A percentile compares a stretch with the other conserved stretches of the same genome.
Evolutionary conservation across 1,140 invertebrate genomes (phyloP).

Genomic region (Eumeta japonica): DNA sequence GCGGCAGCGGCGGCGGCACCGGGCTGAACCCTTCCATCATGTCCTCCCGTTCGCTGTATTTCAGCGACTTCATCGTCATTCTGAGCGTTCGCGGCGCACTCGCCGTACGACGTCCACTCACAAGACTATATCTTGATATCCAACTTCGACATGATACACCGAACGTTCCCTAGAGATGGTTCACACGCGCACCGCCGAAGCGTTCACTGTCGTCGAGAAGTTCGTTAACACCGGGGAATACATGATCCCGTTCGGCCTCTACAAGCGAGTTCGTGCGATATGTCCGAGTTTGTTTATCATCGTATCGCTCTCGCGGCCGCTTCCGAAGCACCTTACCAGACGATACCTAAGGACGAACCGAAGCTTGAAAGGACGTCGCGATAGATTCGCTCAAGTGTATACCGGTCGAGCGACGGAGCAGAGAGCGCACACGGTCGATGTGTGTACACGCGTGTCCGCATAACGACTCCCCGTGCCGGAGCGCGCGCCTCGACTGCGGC

Average conservation of each 20-base stretch:
- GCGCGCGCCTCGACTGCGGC: slow-evolving; percentile 28
- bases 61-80: slow-evolving; percentile 58
- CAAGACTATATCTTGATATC: not conserved
- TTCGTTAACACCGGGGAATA: slow-evolving; percentile 20
- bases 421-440: too few relatives aligned
- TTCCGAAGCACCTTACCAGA: too few relatives aligned
- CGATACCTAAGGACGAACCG: too few relatives aligned
- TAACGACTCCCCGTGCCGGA: slow-evolving; percentile 13
- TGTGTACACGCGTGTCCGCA: slow-evolving; percentile 5
- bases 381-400: too few relatives aligned
- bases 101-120: slow-evolving; percentile 12
- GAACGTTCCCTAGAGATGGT: too few relatives aligned
- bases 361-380: too few relatives aligned
- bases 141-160: too few relatives aligned
- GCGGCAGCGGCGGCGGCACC: slow-evolving; percentile 52
- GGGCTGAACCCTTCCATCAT: slow-evolving; percentile 57
- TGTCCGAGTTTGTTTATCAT: too few relatives aligned
- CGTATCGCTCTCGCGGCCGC: too few relatives aligned
- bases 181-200: too few relatives aligned
- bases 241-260: too few relatives aligned
- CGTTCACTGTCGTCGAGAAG: slow-evolving; percentile 22
- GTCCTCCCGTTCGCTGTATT: slow-evolving; percentile 52
- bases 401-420: too few relatives aligned
- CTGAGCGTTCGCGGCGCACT: slow-evolving; percentile 38
- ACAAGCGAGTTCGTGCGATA: not conserved